phyloP scores from a whole-genome alignment of 2,888 invertebrate genomes.

The Melangyna quadrimaculata region DNA sequence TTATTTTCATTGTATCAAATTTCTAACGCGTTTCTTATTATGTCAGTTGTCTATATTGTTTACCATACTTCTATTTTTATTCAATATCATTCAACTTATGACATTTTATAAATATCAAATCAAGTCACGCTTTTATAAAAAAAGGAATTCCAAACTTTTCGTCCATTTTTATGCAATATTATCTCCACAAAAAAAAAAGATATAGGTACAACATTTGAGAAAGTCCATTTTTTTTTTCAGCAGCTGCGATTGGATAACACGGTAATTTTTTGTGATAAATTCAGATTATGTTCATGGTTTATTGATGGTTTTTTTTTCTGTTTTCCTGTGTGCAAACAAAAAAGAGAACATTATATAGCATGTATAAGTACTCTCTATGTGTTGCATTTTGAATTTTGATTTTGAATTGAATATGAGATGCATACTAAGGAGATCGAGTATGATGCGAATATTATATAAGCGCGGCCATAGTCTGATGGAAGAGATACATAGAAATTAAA shows the following conservation, averaged over 20 bases:
- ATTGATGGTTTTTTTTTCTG: conserved; percentile 41
- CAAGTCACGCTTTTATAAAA: background rate
- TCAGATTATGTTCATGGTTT: conserved; percentile 42
- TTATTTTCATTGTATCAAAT: background rate
- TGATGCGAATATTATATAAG: conserved; percentile 68
- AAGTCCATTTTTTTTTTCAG: conserved; percentile 38
- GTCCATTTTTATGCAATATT: conserved; percentile 9
- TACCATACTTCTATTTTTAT: background rate
- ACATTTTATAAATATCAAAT: background rate
- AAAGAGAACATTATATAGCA: conserved; percentile 17
- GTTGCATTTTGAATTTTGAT: conserved; percentile 54
- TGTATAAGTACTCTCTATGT: too few species aligned
- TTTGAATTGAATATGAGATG: conserved; percentile 22
- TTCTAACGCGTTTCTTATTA: background rate
- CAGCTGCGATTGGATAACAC: conserved; percentile 52
- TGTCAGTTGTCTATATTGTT: background rate
- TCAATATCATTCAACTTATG: background rate
- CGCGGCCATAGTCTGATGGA: conserved; percentile 19
- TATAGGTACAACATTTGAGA: conserved; percentile 21
- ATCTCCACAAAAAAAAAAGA: background rate
- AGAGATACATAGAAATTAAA: background rate
- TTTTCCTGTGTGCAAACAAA: conserved; percentile 13
- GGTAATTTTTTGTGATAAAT: conserved; percentile 32
- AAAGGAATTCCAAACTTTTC: background rate
- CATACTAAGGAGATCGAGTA: conserved; percentile 61